Conservation (phyloP, 1,140 invertebrate species). For the Drosophila kepulauana region DNA sequence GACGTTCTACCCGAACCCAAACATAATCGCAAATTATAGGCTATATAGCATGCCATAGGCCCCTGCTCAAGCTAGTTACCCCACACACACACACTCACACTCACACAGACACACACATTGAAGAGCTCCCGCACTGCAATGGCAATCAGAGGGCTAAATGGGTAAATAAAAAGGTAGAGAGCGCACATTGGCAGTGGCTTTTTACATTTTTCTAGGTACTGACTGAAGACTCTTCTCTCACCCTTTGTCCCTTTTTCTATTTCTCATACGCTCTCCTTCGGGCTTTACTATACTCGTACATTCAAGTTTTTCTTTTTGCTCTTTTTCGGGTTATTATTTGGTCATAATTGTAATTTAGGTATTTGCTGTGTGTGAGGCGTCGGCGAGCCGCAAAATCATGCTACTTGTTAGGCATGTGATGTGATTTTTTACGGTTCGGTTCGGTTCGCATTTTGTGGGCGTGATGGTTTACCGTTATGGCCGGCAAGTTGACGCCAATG, state of each 20-base stretch:
- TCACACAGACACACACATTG: constrained; percentile 24
- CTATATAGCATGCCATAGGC: constrained; percentile 66
- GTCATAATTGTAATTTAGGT: constrained; percentile 83
- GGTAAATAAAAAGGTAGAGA: constrained; percentile 44
- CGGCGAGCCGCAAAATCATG: constrained; percentile 62
- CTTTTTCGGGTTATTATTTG: constrained; percentile 82
- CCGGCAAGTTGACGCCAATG: constrained; percentile 38
- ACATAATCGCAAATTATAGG: constrained; percentile 84
- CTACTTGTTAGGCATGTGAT: constrained; percentile 81
- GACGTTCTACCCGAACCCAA: constrained; percentile 51
- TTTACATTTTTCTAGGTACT: constrained; percentile 72
- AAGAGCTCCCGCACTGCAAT: constrained; percentile 17
- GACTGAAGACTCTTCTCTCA: constrained; percentile 5
- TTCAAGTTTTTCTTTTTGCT: constrained; percentile 46
- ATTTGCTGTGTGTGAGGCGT: constrained; percentile 69
- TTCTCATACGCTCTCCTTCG: background rate
- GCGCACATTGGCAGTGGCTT: constrained; percentile 42
- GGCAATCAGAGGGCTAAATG: constrained; percentile 41
- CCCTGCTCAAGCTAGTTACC: constrained; percentile 67
- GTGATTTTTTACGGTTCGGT: constrained; percentile 61
- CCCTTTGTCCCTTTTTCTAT: background rate
- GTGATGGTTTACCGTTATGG: constrained; percentile 44
- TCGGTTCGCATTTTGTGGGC: constrained; percentile 41
- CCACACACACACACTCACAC: constrained; percentile 24
- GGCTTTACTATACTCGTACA: background rate